Evolutionary conservation across 1,140 invertebrate genomes (phyloP), one percentile per base, ranked within the genome.

Genomic region (Dinoponera quadriceps): DNA sequence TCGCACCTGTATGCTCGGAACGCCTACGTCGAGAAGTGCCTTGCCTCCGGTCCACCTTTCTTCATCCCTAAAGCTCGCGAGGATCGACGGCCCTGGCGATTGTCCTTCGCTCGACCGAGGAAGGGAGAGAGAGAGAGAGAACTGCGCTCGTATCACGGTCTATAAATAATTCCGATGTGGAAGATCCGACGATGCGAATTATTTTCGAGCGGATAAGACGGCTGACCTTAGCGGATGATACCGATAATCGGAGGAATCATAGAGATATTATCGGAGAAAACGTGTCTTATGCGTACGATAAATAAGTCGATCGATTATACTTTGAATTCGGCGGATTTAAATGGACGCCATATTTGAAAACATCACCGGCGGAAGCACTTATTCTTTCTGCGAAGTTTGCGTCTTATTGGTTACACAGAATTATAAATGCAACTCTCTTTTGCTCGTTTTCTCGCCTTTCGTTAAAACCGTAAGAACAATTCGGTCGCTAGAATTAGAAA

Each of bases 1-100:
- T 89, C 84, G 89, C 91, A 93, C 92, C 92, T 93, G 92, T 92
- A 89, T 88, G 65, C 89, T 89, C 86, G 85, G 88, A 90, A 90
- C 89, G 89, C 90, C 90, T 91, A 90, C 91, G 82, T 86, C 89
- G 86, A 88, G 90, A 57, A 25, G 29, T 51, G 55, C 51, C 27
- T 55, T 57, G 49, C 69, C 72, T 60, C 25, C 63, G 63, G 78
- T 87, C 60, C 16, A 44, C 3, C 38, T 25, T 49, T 20, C 86
- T 69, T 77, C 87, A 82, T 75, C 87, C 72, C 83, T 22, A 72
- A 82, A 85, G 66, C 75, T 55, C 54, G 20, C 62, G 54, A 83
- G 62, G 75, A 87, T 87, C 68, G 84, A 86, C 80, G 78, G 69
- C 27, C 75, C 68, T 11, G 60, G n/a, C 33, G 83, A 88, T 83